phyloP scores from a whole-genome alignment of 1,140 invertebrate species.

The Drosophila lini region DNA sequence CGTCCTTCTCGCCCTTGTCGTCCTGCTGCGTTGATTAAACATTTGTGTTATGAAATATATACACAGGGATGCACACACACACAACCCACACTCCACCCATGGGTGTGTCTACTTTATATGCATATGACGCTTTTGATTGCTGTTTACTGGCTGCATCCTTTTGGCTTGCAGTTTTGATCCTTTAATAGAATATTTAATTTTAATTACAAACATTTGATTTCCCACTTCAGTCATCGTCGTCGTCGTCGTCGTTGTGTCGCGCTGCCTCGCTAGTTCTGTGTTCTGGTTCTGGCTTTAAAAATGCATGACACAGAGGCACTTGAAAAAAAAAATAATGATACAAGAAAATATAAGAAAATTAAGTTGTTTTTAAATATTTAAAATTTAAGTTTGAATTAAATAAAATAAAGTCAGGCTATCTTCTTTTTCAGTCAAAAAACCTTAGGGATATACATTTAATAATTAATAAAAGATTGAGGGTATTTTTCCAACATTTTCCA shows the following conservation, averaged over 20 bases:
- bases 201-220: slow-evolving; percentile 84
- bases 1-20: slow-evolving; percentile 5
- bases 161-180: slow-evolving; percentile 81
- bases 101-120: slow-evolving; percentile 48
- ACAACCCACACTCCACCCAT: not conserved
- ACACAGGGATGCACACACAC: slow-evolving; percentile 15
- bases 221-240: slow-evolving; percentile 74
- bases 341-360: not conserved
- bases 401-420: not conserved
- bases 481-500: too few relatives aligned
- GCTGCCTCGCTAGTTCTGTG: slow-evolving; percentile 16
- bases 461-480: too few relatives aligned
- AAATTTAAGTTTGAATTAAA: not conserved
- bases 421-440: not conserved
- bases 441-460: not conserved
- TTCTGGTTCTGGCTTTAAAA: slow-evolving; percentile 52
- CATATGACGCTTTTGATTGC: slow-evolving; percentile 70
- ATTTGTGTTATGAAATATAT: slow-evolving; percentile 79
- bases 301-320: slow-evolving; percentile 52
- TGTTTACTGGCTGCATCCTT: slow-evolving; percentile 74
- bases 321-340: not conserved
- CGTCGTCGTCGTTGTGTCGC: slow-evolving; percentile 8
- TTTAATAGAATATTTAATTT: slow-evolving; percentile 83
- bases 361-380: not conserved
- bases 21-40: slow-evolving; percentile 71